These are phyloP conservation scores for Cotesia vestalis DNA, from an alignment of 1,140 invertebrate species.

Conservation along the genomic window DNA sequence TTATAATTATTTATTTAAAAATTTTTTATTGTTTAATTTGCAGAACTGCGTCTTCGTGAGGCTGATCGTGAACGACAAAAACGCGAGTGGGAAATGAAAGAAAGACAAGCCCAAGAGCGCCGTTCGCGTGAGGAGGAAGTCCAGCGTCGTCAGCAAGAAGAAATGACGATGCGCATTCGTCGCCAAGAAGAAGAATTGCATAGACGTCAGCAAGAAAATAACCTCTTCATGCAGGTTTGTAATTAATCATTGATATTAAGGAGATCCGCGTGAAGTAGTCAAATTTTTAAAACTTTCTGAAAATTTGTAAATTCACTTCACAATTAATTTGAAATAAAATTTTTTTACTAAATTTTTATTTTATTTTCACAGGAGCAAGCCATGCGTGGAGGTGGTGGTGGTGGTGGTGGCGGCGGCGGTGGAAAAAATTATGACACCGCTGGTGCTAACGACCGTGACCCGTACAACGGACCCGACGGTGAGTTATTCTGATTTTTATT, in stretches of 20 bases:
- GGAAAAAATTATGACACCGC: constrained; percentile 62
- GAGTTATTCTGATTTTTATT: constrained; percentile 34
- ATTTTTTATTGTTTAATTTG: constrained; percentile 29
- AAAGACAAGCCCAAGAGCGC: constrained; percentile 83
- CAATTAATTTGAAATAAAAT: not conserved
- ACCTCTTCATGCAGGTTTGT: constrained; percentile 78
- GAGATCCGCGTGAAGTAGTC: too few relatives aligned
- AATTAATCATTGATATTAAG: constrained; percentile 19
- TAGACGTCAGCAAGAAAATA: constrained; percentile 82
- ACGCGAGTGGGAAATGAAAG: constrained; percentile 87
- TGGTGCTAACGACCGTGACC: constrained; percentile 59
- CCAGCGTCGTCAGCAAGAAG: constrained; percentile 76
- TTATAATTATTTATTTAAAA: not conserved
- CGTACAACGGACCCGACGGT: constrained; percentile 61
- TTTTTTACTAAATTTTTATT: constrained; percentile 15
- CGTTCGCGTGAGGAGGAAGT: constrained; percentile 78
- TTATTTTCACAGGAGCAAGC: constrained; percentile 59
- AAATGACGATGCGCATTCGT: constrained; percentile 78
- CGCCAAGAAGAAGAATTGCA: constrained; percentile 84
- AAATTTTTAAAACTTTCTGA: too few relatives aligned
- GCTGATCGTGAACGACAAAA: constrained; percentile 87
- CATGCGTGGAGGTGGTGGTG: constrained; percentile 51
- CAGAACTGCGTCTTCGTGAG: constrained; percentile 86
- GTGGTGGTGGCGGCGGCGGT: constrained; percentile 42
- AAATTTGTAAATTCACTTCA: too few relatives aligned